Evolutionary conservation across 2,113 vertebrate species (phyloP), one percentile per base, ranked within the genome.

Genomic region (Colossoma macropomum): DNA sequence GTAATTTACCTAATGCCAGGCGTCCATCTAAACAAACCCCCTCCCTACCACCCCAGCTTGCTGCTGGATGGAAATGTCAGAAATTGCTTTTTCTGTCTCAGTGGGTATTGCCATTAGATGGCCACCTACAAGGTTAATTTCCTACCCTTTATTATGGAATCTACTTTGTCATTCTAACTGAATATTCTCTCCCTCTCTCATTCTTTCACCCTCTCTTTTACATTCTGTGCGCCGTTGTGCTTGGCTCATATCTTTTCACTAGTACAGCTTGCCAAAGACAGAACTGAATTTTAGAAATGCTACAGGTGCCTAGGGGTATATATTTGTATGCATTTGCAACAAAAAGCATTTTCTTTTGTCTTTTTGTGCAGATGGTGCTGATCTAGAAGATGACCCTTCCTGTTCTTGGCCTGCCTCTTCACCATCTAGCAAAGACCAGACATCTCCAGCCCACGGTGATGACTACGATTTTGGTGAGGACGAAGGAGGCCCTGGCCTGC

Each of bases 381-480:
- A 99, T 92, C 92, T 97, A 88, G 98, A 99, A 86, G 98, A 99
- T 93, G 98, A 99, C 87, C 97, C 97, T 65, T 95, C 94, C 0
- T 98, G 97, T 93, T 99, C 97, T 70, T 99, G 98, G 98, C 96
- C 97, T 72, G 97, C 97, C 80, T 99, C 98, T 81, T 99, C 98
- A 0, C 98, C 98, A 70, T 99, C 98, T 41, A 99, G 98, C 93
- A 99, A 99, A 93, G 98, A 99, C 83, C 97, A 99, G 92, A 96
- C 97, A 60, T 99, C 98, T 87, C 98, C 98, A 0, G 96, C 95
- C 89, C 97, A 97, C 87, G 97, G 96, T 89, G 97, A 99, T 88
- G 96, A 97, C 86, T 98, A 96, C 72, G 97, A 99, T 88, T 98
- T 97, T 88, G 97, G 97, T 38, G 97, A 99, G 91, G 98, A 98